Percentiles rank a stretch among this genome's conserved stretches.
These are phyloP conservation scores for Conus betulinus DNA, from an alignment of 1,140 invertebrate genomes.

Conservation along the genomic window DNA sequence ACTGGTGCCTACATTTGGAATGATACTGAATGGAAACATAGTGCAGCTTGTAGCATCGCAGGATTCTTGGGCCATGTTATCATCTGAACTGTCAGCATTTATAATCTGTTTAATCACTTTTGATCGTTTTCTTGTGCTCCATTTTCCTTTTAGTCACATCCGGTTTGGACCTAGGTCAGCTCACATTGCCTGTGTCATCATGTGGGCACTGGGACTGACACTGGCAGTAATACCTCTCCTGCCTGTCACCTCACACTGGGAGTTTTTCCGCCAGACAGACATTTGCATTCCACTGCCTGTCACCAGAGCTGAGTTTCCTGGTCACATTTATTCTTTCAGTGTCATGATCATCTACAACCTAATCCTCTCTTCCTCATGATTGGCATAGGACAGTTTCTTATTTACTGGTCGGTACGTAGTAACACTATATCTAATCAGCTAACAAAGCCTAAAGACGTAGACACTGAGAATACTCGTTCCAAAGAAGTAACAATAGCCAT, in stretches of 20 bases:
- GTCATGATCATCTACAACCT: slow-evolving; percentile 4
- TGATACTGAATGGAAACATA: neutral
- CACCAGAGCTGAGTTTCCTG: neutral
- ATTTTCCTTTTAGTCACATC: neutral
- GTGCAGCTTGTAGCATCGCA: neutral
- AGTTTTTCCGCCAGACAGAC: neutral
- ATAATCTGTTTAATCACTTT: neutral
- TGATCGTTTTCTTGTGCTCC: neutral
- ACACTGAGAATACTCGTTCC: neutral
- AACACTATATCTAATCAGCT: neutral
- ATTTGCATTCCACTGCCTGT: neutral
- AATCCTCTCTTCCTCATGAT: neutral
- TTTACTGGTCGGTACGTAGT: neutral
- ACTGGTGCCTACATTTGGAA: neutral
- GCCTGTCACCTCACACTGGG: neutral
- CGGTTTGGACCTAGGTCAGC: neutral
- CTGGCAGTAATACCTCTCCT: neutral
- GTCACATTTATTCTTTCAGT: neutral
- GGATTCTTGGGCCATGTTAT: neutral
- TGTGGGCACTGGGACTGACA: neutral
- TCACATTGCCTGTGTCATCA: neutral
- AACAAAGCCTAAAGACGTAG: too few species aligned
- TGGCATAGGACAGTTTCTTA: neutral
- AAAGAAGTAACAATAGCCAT: neutral
- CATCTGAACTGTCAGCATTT: neutral